Base-by-base conservation (phyloP, 2,797 vertebrate species). In the Myotis pilosus region DNA sequence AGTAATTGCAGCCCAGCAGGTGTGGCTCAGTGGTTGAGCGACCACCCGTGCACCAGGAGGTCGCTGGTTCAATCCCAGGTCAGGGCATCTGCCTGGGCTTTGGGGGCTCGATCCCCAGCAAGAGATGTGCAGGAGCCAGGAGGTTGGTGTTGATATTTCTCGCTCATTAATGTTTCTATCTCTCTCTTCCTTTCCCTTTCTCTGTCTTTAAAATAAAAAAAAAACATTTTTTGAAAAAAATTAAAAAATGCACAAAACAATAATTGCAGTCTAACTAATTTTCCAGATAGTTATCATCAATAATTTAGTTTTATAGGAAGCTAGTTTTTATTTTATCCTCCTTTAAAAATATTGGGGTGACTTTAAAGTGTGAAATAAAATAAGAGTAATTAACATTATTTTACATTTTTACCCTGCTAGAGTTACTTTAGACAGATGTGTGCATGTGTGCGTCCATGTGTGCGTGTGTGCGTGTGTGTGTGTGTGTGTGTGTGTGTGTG, bases 261-360 rank as follows among this genome's bases (percentile, higher is more conserved):
- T 80, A 87, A 66, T 87, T 87, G 28, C 9, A 62, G 57, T 62
- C 60, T 90, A 85, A 41, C 12, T 89, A 68, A 53, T 79, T 94
- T 93, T 88, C 1, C 12, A 89, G 53, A 86, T 57, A 60, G 47
- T 81, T 78, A 53, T 87, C 19, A 81, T 66, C 66, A 76, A 90
- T 47, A 83, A 75, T 69, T 91, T 15, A 28, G 9, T 96, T 89
- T 79, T 51, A 90, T 60, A 19, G 36, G 85, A 87, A 75, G 8
- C 2, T 76, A 9, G 9, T 75, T 96, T 95, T 81, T 15, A 44
- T 44, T 79, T 79, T 81, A 68, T 49, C 9, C 11, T 1, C 9
- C 57, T 94, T 81, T 66, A 64, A 84, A 95, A 87, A 49, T 95
- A 83, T 23, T 64, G 23, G 7, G 16, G 69, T 95, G 36, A 25